Evolutionary conservation across 2,888 invertebrate genomes (phyloP).

Genomic region (Scaptomyza reducta): DNA sequence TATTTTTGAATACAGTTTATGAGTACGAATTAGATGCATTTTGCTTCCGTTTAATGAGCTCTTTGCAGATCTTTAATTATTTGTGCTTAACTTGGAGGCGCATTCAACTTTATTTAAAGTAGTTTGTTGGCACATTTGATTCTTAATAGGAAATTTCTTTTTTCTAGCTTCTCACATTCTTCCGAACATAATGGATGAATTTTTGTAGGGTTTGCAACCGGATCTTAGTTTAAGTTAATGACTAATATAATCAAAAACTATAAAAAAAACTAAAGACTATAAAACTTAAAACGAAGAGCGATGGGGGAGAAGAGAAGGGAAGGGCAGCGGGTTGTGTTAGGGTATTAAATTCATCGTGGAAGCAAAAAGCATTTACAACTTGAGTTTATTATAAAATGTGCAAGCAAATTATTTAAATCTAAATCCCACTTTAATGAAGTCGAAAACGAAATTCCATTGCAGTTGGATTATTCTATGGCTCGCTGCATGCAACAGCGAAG

Average conservation of each 20-base stretch:
- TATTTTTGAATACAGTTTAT: too few species aligned
- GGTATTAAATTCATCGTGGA: too few species aligned
- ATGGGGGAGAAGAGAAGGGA: not conserved
- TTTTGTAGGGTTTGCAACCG: slow-evolving; percentile 6
- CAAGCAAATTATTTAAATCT: slow-evolving; percentile 68
- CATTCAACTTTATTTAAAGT: slow-evolving; percentile 13
- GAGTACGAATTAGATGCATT: too few species aligned
- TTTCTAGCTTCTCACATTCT: not conserved
- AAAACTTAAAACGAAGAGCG: slow-evolving; percentile 15
- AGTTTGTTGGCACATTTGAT: slow-evolving; percentile 1
- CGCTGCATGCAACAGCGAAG: slow-evolving; percentile 30
- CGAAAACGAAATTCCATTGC: slow-evolving; percentile 67
- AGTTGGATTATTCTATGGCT: slow-evolving; percentile 34
- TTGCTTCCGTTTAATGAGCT: too few species aligned
- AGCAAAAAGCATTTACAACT: too few species aligned
- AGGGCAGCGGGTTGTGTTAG: too few species aligned
- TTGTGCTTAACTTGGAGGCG: slow-evolving; percentile 25
- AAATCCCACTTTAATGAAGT: slow-evolving; percentile 69
- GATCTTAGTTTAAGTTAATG: slow-evolving; percentile 27
- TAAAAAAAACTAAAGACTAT: slow-evolving; percentile 30
- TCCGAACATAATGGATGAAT: slow-evolving; percentile 10
- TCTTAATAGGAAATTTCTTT: not conserved
- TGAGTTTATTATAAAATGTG: slow-evolving; percentile 24
- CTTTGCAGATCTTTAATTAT: too few species aligned
- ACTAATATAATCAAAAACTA: slow-evolving; percentile 59